Evolutionary conservation across 2,888 invertebrate species (phyloP).

Genomic region (Agrotis segetum): DNA sequence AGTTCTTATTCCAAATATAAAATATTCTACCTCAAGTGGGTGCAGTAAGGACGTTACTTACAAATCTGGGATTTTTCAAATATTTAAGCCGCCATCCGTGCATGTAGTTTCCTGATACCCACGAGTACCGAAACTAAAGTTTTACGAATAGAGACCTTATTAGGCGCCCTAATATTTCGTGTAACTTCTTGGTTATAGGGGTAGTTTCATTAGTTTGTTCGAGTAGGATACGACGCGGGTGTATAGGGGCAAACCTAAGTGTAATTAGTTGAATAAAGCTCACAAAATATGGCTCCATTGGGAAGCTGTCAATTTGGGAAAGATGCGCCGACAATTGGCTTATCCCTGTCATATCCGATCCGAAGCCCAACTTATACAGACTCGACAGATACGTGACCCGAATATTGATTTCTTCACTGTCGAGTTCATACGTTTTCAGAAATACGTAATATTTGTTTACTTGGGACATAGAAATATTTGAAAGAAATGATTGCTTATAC

Average conservation of each 20-base stretch:
- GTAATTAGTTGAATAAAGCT: constrained; percentile 63
- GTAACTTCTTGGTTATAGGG: constrained; percentile 35
- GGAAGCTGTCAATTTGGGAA: constrained; percentile 68
- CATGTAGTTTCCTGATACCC: constrained; percentile 11
- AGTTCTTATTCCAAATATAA: constrained; percentile 28
- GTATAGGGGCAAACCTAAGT: constrained; percentile 31
- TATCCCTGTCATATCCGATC: constrained; percentile 74
- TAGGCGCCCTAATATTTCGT: constrained; percentile 36
- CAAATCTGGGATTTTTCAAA: constrained; percentile 43
- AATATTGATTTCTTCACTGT: constrained; percentile 59
- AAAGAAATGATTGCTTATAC: constrained; percentile 1
- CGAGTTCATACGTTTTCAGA: constrained; percentile 31
- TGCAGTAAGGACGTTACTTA: constrained; percentile 31
- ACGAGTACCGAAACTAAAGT: constrained; percentile 14
- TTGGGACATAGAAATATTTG: constrained; percentile 6
- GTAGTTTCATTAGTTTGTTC: constrained; percentile 42
- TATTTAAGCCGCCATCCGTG: constrained; percentile 30
- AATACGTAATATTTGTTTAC: constrained; percentile 24
- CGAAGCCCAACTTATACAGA: constrained; percentile 69
- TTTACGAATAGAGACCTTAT: constrained; percentile 24
- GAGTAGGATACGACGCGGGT: constrained; percentile 21
- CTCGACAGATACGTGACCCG: constrained; percentile 73
- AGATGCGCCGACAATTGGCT: constrained; percentile 70
- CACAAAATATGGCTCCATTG: constrained; percentile 55
- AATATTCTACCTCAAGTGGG: constrained; percentile 32